These are phyloP conservation scores for Hirtodrosophila confusa DNA, from an alignment of 2,888 invertebrate genomes.

Conservation along the genomic window DNA sequence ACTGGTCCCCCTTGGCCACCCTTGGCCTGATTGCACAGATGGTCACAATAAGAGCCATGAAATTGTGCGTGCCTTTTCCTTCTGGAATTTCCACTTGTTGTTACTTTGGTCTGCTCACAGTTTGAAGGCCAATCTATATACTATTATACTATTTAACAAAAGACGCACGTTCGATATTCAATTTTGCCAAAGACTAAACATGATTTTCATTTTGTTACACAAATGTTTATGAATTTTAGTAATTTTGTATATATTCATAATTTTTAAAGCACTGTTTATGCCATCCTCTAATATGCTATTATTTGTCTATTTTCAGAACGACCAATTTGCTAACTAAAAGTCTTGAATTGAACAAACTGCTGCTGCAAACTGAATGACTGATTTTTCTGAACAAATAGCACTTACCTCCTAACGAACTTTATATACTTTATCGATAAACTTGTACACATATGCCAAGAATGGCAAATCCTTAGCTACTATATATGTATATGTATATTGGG, in stretches of 20 bases:
- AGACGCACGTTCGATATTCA: too few relatives aligned
- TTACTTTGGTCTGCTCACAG: background rate
- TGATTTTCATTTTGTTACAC: background rate
- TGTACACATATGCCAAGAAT: conserved; percentile 17
- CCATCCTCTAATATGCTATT: conserved; percentile 14
- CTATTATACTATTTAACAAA: too few relatives aligned
- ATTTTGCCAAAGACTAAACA: too few relatives aligned
- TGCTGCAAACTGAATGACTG: conserved; percentile 76
- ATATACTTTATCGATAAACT: conserved; percentile 25
- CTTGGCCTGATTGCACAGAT: conserved; percentile 17
- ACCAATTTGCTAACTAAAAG: conserved; percentile 71
- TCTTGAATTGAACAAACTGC: conserved; percentile 62
- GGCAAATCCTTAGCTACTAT: conserved; percentile 30
- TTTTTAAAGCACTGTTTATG: background rate
- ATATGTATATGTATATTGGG: conserved; percentile 1
- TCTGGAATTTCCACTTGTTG: conserved; percentile 52
- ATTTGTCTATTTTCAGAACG: conserved; percentile 64
- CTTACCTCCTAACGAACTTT: conserved; percentile 52
- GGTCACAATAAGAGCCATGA: conserved; percentile 17
- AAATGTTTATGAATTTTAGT: background rate
- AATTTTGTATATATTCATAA: conserved; percentile 3
- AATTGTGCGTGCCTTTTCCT: conserved; percentile 31
- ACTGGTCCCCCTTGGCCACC: background rate
- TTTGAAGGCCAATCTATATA: conserved; percentile 30
- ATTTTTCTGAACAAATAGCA: conserved; percentile 63